A percentile compares a stretch with the other conserved stretches of the same genome.
Evolutionary conservation across 2,888 invertebrate species (phyloP).

Genomic region (Linyphia triangularis): DNA sequence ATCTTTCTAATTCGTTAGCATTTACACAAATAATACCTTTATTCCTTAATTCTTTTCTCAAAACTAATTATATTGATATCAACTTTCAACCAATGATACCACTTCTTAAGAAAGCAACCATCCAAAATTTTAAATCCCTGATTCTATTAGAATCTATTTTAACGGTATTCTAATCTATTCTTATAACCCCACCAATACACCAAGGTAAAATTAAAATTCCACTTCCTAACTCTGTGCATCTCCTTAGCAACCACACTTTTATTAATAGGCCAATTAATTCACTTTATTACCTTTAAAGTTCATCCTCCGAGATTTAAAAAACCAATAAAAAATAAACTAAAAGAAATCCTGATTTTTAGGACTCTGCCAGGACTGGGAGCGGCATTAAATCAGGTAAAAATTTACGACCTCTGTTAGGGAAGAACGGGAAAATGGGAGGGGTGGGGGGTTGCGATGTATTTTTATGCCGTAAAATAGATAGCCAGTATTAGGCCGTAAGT

Average conservation of each 20-base stretch:
- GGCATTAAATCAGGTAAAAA: slow-evolving; percentile 42
- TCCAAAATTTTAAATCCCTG: too few relatives aligned
- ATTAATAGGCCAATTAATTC: slow-evolving; percentile 65
- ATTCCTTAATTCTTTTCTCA: too few relatives aligned
- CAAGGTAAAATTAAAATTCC: not conserved
- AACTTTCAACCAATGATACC: too few relatives aligned
- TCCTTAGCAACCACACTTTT: slow-evolving; percentile 6
- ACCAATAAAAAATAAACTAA: not conserved
- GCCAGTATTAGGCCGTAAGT: not conserved
- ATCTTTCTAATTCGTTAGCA: too few relatives aligned
- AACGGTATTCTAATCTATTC: not conserved
- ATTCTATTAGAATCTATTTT: too few relatives aligned
- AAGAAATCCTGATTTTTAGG: slow-evolving; percentile 32
- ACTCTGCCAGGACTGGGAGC: slow-evolving; percentile 11
- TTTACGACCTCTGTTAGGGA: slow-evolving; percentile 22
- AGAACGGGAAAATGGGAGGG: not conserved
- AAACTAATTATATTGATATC: too few relatives aligned
- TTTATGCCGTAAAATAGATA: slow-evolving; percentile 39
- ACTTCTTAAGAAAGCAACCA: too few relatives aligned
- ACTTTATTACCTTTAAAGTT: slow-evolving; percentile 38
- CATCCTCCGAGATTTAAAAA: slow-evolving; percentile 23
- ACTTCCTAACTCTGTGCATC: not conserved
- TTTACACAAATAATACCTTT: too few relatives aligned
- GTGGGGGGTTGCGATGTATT: slow-evolving; percentile 2
- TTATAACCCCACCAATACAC: not conserved